These are phyloP conservation scores for Scelioninae gen. 1 DNA, from an alignment of 2,888 invertebrate species.

Conservation along the genomic window DNA sequence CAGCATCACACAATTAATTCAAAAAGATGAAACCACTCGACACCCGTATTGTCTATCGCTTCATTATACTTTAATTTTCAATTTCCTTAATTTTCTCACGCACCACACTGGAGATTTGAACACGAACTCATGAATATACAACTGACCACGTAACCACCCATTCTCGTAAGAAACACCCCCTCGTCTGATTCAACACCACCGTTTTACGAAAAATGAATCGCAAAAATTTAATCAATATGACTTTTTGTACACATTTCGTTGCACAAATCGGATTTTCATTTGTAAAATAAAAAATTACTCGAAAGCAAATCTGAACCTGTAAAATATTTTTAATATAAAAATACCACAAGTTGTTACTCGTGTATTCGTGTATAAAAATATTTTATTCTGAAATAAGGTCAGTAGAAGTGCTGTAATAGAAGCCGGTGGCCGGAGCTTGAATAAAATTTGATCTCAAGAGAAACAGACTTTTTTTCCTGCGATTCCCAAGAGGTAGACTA, in stretches of 20 bases:
- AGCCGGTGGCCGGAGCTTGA: constrained; percentile 36
- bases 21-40: constrained; percentile 9
- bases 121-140: constrained; percentile 45
- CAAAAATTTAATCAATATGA: no score
- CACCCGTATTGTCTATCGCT: constrained; percentile 9
- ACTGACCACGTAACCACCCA: constrained; percentile 41
- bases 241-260: no score
- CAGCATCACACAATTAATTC: no score
- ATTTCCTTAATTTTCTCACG: constrained; percentile 46
- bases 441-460: constrained; percentile 64
- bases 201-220: neutral
- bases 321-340: constrained; percentile 26
- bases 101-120: constrained; percentile 38
- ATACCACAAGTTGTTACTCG: constrained; percentile 25
- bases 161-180: constrained; percentile 14
- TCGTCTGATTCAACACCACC: constrained; percentile 20
- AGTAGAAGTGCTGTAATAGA: constrained; percentile 35
- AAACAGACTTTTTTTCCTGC: constrained; percentile 29
- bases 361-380: constrained; percentile 26
- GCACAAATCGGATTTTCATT: no score
- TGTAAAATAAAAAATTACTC: no score
- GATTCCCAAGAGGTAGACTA: constrained; percentile 52
- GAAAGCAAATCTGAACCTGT: neutral
- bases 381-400: constrained; percentile 31
- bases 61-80: constrained; percentile 41